Conservation (phyloP, 1,140 invertebrate species). For the Reticulitermes speratus region DNA sequence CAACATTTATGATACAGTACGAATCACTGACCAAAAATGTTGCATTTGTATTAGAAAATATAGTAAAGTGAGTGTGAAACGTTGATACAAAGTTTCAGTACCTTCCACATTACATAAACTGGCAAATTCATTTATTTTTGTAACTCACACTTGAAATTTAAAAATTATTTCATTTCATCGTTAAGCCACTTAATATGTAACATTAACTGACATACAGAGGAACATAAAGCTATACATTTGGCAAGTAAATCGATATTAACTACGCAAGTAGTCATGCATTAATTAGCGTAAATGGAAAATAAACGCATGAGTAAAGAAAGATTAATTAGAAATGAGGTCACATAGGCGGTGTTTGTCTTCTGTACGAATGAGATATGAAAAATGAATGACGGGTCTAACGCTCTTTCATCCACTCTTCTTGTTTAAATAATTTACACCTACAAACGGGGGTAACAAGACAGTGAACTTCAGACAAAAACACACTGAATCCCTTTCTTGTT, state of each 20-base stretch:
- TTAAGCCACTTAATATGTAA: no score
- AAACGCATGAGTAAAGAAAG: not conserved
- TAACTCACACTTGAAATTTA: no score
- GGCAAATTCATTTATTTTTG: no score
- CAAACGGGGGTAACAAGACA: not conserved
- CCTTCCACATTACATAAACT: no score
- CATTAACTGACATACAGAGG: no score
- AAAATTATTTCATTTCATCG: no score
- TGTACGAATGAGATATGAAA: not conserved
- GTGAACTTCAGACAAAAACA: not conserved
- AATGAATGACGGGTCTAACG: not conserved
- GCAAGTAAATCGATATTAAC: not conserved
- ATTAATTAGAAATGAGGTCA: not conserved
- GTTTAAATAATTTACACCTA: slow-evolving; percentile 10
- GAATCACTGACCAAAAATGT: no score
- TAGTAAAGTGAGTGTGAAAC: no score
- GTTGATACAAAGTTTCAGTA: no score
- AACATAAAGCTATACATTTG: no score
- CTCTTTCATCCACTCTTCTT: not conserved
- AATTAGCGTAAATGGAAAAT: not conserved
- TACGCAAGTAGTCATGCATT: not conserved
- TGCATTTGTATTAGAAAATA: no score
- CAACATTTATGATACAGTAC: no score
- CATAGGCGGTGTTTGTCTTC: not conserved
- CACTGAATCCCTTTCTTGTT: not conserved